Percentiles rank a stretch among this genome's conserved stretches.
Evolutionary conservation across 2,797 vertebrate species (phyloP).

Genomic region (Poecilia wingei): DNA sequence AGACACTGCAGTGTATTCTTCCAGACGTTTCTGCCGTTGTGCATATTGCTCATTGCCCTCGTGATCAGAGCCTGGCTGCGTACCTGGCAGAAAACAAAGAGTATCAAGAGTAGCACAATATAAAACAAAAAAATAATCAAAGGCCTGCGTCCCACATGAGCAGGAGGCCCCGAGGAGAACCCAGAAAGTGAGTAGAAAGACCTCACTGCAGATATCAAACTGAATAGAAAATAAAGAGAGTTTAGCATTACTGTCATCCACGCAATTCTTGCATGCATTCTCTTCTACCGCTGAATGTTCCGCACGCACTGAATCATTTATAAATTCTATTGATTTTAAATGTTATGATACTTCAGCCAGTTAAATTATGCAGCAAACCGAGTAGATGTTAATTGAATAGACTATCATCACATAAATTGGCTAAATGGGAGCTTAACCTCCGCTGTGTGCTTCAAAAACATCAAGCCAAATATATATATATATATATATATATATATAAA

Average conservation of each 20-base stretch:
- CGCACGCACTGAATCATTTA: slow-evolving; percentile 43
- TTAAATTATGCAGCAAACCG: slow-evolving; percentile 38
- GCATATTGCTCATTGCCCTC: slow-evolving; percentile 38
- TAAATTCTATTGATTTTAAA: slow-evolving; percentile 42
- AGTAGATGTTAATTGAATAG: slow-evolving; percentile 17
- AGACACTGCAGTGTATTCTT: slow-evolving; percentile 71
- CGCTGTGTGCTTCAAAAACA: not conserved
- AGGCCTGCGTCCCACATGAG: slow-evolving; percentile 69
- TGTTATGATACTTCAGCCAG: slow-evolving; percentile 33
- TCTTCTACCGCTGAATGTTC: slow-evolving; percentile 6
- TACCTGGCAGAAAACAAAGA: slow-evolving; percentile 85
- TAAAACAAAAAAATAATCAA: slow-evolving; percentile 74
- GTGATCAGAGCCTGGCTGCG: slow-evolving; percentile 79
- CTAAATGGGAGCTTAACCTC: slow-evolving; percentile 1
- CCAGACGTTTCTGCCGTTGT: slow-evolving; percentile 80
- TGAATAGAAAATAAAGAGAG: slow-evolving; percentile 46
- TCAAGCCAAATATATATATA: not conserved
- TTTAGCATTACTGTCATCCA: slow-evolving; percentile 59
- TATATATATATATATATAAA: too few species aligned
- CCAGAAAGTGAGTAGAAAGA: slow-evolving; percentile 31
- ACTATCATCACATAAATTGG: slow-evolving; percentile 11
- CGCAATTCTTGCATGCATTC: slow-evolving; percentile 34
- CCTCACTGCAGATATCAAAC: slow-evolving; percentile 53
- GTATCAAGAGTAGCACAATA: slow-evolving; percentile 73
- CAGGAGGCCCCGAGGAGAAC: slow-evolving; percentile 79